These are phyloP conservation scores for Pelochelys cantorii DNA, from an alignment of 2,797 vertebrate genomes.

Conservation along the genomic window DNA sequence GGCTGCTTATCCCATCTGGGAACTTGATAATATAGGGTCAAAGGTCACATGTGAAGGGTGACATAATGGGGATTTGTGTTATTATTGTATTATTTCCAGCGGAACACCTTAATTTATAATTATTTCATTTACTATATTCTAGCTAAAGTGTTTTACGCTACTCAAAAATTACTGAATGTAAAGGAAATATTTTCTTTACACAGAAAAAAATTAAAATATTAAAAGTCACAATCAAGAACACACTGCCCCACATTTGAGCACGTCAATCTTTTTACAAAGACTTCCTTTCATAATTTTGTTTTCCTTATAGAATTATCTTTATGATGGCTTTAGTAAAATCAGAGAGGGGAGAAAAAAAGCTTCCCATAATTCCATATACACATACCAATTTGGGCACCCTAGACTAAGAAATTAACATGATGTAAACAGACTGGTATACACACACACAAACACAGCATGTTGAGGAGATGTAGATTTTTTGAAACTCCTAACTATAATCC, in stretches of 20 bases:
- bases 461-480: neutral
- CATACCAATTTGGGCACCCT: neutral
- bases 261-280: neutral
- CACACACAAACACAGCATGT: neutral
- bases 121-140: neutral
- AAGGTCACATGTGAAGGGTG: neutral
- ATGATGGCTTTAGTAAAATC: neutral
- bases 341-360: neutral
- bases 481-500: neutral
- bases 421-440: neutral
- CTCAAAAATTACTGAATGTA: neutral
- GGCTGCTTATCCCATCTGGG: neutral
- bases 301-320: neutral
- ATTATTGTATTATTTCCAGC: neutral
- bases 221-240: neutral
- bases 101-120: neutral
- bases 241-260: fast-evolving
- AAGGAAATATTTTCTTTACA: neutral
- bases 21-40: neutral
- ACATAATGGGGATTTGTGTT: neutral
- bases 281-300: neutral
- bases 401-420: neutral
- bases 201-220: neutral
- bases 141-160: neutral
- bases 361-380: neutral